Evolutionary conservation across 2,888 invertebrate species (phyloP), one percentile per base, ranked within the genome.

Genomic region (Acleris cristana): DNA sequence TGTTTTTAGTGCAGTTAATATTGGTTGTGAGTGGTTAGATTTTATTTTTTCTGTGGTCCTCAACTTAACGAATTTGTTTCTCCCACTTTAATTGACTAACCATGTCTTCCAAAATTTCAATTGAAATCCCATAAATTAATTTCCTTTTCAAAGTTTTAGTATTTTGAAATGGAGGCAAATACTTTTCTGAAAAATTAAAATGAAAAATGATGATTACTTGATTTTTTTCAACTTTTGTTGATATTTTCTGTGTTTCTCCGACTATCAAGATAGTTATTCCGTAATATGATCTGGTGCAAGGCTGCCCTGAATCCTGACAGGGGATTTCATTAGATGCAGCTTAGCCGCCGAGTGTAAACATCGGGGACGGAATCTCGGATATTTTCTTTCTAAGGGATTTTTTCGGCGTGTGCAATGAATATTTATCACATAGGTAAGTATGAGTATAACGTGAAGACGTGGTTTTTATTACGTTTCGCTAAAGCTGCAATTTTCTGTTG

Each of bases 311-410:
- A 87, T 85, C 81, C 85, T 88, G 90, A 90, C 91, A 90, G 88
- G 86, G 88, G 90, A 90, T 91, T 92, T 92, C 92, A 92, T 92
- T 92, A 92, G 92, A 89, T 91, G 91, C 91, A 92, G 92, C 92
- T 92, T 92, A 92, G 85, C 89, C 85, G 84, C 83, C 83, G 81
- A 82, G 79, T 84, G 88, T 86, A 92, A 92, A 92, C 90, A 92
- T 86, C 79, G 85, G 89, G 89, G 90, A 87, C 84, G 80, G 83
- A 89, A 85, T 86, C 87, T 83, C 76, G 79, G 86, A 88, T 89
- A 87, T 90, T 87, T 87, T 86, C 86, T 86, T 84, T 81, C 82
- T 79, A 79, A 79, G 80, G 82, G 79, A 81, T 83, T 88, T 89
- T 81, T 81, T 89, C 79, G 76, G 81, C 74, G 78, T 84, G 83